Base-by-base conservation (phyloP, 2,797 vertebrate species). In the Eidolon dupreanum region DNA sequence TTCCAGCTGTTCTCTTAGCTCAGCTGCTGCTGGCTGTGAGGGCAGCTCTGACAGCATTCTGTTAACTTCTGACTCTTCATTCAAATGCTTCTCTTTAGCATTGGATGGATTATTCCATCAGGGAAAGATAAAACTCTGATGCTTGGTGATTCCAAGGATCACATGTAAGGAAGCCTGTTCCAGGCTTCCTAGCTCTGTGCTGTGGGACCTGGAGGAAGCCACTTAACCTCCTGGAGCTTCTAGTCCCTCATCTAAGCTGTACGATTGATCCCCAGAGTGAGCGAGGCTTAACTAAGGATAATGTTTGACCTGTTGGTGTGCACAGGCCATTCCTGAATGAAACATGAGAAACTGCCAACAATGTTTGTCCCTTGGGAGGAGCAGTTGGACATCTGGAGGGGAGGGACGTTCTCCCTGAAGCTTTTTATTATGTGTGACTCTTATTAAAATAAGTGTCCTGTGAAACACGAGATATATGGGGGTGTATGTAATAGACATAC, bases 91-190 rank as follows among this genome's bases (percentile, higher is more conserved):
- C 49, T 59, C 31, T 41, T 95, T 71, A 86, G 78, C 33, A 17
- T 38, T 63, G 93, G 92, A 94, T 86, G 65, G 38, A 87, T 92
- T 75, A 20, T 84, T 91, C 93, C 65, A 31, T 86, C 6, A 57
- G 92, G 84, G 31, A 38, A 65, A 63, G 81, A 77, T 70, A 36
- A 73, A 75, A 38, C 55, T 68, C 65, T 38, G n/a, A 53, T 24
- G 24, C 71, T 55, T 53, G 26, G 53, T 17, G 36, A 57, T 85
- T 88, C 70, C 1, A 7, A 38, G 55, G 8, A 24, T 81, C 66
- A 26, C 7, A 36, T 51, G 24, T 66, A 19, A 49, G 73, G 59
- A n/a, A 74, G 31, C 36, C 65, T 74, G 36, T 38, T 66, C 8
- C 0, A 2, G 36, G 24, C 81, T 86, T 55, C 51, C 88, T 13